phyloP scores from a whole-genome alignment of 2,888 invertebrate species.

The Tillus elongatus region DNA sequence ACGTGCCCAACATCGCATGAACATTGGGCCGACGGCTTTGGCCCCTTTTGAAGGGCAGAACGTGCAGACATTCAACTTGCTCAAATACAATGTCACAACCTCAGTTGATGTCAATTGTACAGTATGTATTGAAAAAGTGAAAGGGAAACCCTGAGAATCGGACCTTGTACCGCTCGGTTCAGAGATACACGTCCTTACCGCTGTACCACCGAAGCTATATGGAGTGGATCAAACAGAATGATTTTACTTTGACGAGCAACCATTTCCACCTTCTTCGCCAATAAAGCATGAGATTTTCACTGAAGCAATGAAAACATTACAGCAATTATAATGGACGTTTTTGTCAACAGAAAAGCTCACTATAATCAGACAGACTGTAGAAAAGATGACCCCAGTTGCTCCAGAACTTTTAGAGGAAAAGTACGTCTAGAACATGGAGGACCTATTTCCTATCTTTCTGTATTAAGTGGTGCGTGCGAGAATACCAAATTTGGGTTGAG shows the following conservation, averaged over 20 bases:
- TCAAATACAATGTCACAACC: too few species aligned
- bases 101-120: too few species aligned
- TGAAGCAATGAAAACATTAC: slow-evolving; percentile 67
- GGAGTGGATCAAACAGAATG: slow-evolving; percentile 73
- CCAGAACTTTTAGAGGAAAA: slow-evolving; percentile 45
- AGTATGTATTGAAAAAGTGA: too few species aligned
- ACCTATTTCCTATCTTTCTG: slow-evolving; percentile 73
- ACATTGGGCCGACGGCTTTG: too few species aligned
- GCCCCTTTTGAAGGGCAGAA: too few species aligned
- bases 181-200: too few species aligned
- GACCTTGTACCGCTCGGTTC: too few species aligned
- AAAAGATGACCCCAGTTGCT: slow-evolving; percentile 60
- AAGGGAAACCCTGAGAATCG: too few species aligned
- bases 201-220: slow-evolving; percentile 68
- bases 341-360: slow-evolving; percentile 70
- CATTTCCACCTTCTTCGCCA: slow-evolving; percentile 41
- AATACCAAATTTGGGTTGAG: slow-evolving; percentile 72
- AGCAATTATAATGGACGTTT: slow-evolving; percentile 74
- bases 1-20: too few species aligned
- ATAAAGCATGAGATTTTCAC: slow-evolving; percentile 52
- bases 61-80: too few species aligned
- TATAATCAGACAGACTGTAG: slow-evolving; percentile 66
- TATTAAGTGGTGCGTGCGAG: slow-evolving; percentile 73
- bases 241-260: slow-evolving; percentile 52
- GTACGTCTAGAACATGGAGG: slow-evolving; percentile 75